Evolutionary conservation across 2,888 invertebrate species (phyloP), one percentile per base, ranked within the genome.

Genomic region (Notocelia uddmanniana): DNA sequence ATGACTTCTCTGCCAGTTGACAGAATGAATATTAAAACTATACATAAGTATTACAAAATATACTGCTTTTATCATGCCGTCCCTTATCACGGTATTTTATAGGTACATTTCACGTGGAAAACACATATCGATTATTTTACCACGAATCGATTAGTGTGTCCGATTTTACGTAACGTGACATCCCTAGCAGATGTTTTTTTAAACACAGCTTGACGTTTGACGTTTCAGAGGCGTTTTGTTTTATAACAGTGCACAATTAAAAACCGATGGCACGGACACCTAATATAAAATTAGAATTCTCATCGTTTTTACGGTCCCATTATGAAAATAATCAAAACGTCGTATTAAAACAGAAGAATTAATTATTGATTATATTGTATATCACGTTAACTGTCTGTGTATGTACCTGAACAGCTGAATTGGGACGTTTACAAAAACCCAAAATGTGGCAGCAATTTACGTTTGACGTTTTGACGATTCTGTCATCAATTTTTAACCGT

Each of bases 1-100:
- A 69, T 72, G 72, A 72, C 72, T 72, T 68, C 55, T 68, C 72
- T 54, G 72, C 21, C 72, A 18, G 13, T 50, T 57, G 68, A 68
- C 72, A 68, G 72, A 72, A 52, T 41, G 23, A 54, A 63, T 31
- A 6, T 55, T 68, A 66, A 67, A 55, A 62, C 72, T 68, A 72
- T 60, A 67, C 34, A 55, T n/a, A n/a, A n/a, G n/a, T 62, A 68
- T 62, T 54, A 67, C 48, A 72, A 48, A 72, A 67, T 68, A 72
- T 72, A 72, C 60, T 71, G 64, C 21, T 41, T 54, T 48, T 67
- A 45, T 18, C 18, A 18, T 60, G 23, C n/a, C 45, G 18, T 57
- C 55, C 41, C n/a, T 6, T 60, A 60, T 60, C 60, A 60, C 23
- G 45, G 18, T 26, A 21, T 26, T 1, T 45, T 21, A 21, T 59